Evolutionary conservation across 2,113 vertebrate species (phyloP).

Genomic region (Todiramphus chloris): DNA sequence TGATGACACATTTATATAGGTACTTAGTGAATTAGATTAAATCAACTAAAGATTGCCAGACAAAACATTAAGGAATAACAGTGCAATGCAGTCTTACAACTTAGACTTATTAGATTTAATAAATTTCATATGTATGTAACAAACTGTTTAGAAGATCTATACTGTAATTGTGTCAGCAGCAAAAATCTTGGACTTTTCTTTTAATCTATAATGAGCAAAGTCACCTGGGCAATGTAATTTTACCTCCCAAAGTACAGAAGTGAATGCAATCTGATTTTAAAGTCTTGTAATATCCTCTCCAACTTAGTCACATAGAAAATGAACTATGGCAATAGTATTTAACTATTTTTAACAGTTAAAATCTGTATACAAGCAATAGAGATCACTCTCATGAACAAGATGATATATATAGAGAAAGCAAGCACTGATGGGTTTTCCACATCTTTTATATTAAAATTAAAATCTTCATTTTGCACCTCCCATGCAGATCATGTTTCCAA

Average conservation of each 20-base stretch:
- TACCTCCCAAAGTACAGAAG: not conserved
- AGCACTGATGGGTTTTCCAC: not conserved
- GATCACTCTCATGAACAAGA: not conserved
- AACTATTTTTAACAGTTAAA: not conserved
- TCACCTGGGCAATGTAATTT: not conserved
- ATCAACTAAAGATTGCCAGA: not conserved
- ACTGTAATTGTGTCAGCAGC: conserved; percentile 21
- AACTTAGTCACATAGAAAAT: not conserved
- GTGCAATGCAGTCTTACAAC: not conserved
- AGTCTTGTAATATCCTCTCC: not conserved
- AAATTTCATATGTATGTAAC: not conserved
- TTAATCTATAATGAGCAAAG: not conserved
- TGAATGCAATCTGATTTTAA: not conserved
- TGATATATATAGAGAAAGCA: not conserved
- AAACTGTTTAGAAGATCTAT: conserved; percentile 8
- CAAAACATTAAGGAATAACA: not conserved
- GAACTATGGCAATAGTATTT: conserved; percentile 1
- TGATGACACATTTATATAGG: not conserved
- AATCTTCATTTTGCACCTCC: not conserved
- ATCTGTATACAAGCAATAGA: not conserved
- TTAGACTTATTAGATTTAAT: not conserved
- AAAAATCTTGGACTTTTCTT: conserved; percentile 30
- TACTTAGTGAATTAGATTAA: not conserved
- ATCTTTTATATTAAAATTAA: not conserved
- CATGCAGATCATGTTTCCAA: not conserved